A percentile compares a stretch with the other conserved stretches of the same genome.
Evolutionary conservation across 2,797 vertebrate genomes (phyloP).

Genomic region (Eulemur coronatus): DNA sequence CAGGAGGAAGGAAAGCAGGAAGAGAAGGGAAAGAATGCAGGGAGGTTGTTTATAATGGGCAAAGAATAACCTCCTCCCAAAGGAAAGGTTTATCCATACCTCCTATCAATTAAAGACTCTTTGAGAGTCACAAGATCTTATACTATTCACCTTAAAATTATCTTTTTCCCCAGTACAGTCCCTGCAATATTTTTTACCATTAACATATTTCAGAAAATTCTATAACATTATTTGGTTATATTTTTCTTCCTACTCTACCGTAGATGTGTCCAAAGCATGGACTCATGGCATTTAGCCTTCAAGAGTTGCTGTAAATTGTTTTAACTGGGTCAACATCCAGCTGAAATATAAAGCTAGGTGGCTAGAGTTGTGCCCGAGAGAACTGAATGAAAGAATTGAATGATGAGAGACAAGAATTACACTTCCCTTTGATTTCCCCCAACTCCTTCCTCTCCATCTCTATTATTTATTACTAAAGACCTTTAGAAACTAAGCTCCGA

Average conservation of each 20-base stretch:
- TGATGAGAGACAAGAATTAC: neutral
- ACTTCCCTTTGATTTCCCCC: neutral
- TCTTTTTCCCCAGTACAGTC: neutral
- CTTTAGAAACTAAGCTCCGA: neutral
- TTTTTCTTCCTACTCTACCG: slow-evolving; percentile 10
- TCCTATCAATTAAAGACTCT: slow-evolving; percentile 15
- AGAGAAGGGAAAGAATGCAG: neutral
- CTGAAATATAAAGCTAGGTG: slow-evolving; percentile 28
- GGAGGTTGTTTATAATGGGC: neutral
- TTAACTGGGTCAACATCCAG: slow-evolving; percentile 34
- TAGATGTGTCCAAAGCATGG: neutral
- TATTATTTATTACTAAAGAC: neutral
- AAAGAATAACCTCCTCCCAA: slow-evolving; percentile 26
- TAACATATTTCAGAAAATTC: slow-evolving; percentile 43
- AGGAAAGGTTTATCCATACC: neutral
- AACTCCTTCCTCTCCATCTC: neutral
- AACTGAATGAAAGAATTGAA: slow-evolving; percentile 8
- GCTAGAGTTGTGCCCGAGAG: neutral
- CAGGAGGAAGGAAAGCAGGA: neutral
- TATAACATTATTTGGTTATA: neutral
- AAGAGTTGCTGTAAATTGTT: slow-evolving; percentile 8
- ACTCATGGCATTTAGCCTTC: neutral
- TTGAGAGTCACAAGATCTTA: neutral
- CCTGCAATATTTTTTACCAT: neutral
- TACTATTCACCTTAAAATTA: slow-evolving; percentile 7